phyloP scores from a whole-genome alignment of 1,140 invertebrate genomes.

The Octopus sinensis region DNA sequence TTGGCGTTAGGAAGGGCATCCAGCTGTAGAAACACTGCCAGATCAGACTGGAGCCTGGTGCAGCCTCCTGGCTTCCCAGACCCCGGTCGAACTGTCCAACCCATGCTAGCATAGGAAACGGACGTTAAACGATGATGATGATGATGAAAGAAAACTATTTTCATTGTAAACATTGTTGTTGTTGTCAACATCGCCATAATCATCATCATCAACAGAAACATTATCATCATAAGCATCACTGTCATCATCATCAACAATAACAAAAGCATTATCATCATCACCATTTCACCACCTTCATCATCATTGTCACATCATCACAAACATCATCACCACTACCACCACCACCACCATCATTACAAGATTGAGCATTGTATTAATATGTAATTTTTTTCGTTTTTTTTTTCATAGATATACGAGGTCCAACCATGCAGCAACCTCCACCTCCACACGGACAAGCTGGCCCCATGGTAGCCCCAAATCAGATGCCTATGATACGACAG shows the following conservation, averaged over 20 bases:
- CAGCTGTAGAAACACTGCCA: no score
- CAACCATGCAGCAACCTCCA: conserved; percentile 2
- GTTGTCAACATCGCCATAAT: no score
- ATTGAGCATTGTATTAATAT: not conserved
- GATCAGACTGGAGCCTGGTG: no score
- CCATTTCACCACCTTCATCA: not conserved
- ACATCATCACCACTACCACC: not conserved
- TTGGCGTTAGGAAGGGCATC: no score
- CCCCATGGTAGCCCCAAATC: not conserved
- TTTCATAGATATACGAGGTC: not conserved
- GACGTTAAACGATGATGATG: no score
- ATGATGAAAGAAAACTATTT: no score
- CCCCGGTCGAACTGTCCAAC: no score
- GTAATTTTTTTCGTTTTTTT: not conserved
- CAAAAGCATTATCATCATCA: not conserved
- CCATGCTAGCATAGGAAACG: no score
- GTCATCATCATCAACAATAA: not conserved
- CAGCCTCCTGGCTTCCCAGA: no score
- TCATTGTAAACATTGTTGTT: no score
- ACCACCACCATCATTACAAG: not conserved
- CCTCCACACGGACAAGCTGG: not conserved
- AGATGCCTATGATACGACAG: conserved; percentile 3
- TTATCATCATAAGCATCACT: not conserved
- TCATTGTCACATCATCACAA: not conserved
- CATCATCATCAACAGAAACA: no score